Evolutionary conservation across 2,888 invertebrate species (phyloP).

Genomic region (Drosophila quinaria): DNA sequence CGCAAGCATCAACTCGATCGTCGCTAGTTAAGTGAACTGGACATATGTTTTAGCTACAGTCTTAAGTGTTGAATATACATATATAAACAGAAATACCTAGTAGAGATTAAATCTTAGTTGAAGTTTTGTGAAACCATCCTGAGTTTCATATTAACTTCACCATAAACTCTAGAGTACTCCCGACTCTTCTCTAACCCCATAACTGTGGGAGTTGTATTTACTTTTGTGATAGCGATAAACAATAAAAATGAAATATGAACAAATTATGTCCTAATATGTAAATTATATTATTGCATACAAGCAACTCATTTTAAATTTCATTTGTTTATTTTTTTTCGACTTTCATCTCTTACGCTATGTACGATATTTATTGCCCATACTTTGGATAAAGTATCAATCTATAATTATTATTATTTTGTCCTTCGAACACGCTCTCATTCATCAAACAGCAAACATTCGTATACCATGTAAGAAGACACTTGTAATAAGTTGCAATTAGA

Average conservation of each 20-base stretch:
- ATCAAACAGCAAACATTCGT: constrained; percentile 67
- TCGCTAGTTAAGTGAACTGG: constrained; percentile 35
- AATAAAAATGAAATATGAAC: constrained; percentile 67
- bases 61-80: constrained; percentile 73
- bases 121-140: constrained; percentile 35
- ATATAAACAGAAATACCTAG: constrained; percentile 61
- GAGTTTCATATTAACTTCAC: constrained; percentile 40
- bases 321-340: constrained; percentile 7
- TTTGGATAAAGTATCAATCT: not conserved
- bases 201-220: constrained; percentile 72
- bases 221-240: constrained; percentile 72
- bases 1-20: constrained; percentile 29
- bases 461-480: constrained; percentile 72
- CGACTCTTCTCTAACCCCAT: constrained; percentile 28
- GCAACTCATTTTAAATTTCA: constrained; percentile 36
- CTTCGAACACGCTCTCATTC: constrained; percentile 19
- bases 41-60: constrained; percentile 53
- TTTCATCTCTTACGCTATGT: constrained; percentile 29
- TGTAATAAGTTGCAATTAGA: constrained; percentile 63
- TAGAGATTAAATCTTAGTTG: constrained; percentile 63
- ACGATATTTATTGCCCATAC: constrained; percentile 53
- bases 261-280: constrained; percentile 53
- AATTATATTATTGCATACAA: constrained; percentile 34
- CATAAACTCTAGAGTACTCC: constrained; percentile 31
- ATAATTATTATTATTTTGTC: constrained; percentile 1